Evolutionary conservation across 2,888 invertebrate genomes (phyloP).

Genomic region (Cepaea hortensis): DNA sequence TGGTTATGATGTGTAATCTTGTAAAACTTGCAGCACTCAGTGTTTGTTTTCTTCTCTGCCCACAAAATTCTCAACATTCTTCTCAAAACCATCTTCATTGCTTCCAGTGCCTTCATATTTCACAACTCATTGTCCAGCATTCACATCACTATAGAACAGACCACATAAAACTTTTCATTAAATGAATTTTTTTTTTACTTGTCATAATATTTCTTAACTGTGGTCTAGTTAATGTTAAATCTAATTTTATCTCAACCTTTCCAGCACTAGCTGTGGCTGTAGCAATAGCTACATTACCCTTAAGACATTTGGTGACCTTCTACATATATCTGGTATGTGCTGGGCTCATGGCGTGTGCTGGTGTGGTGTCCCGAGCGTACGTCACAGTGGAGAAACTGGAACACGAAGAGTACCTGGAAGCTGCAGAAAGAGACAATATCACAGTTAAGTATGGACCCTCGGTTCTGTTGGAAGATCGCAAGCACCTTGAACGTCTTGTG

Average conservation of each 20-base stretch:
- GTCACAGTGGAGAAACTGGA: conserved; percentile 75
- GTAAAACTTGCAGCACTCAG: too few relatives aligned
- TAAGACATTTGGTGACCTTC: conserved; percentile 77
- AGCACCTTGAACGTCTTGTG: conserved; percentile 70
- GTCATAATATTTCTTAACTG: too few relatives aligned
- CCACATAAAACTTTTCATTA: too few relatives aligned
- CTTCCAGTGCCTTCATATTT: too few relatives aligned
- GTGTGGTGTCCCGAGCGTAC: conserved; percentile 38
- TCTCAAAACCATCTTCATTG: too few relatives aligned
- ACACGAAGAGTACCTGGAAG: conserved; percentile 59
- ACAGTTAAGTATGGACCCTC: conserved; percentile 52
- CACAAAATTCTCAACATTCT: too few relatives aligned
- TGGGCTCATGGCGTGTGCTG: conserved; percentile 69
- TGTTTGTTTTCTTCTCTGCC: too few relatives aligned
- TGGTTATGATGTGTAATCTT: too few relatives aligned
- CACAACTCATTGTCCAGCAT: too few relatives aligned
- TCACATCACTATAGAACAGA: too few relatives aligned
- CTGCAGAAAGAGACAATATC: conserved; percentile 48
- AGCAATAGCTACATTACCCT: conserved; percentile 77
- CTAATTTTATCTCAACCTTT: conserved; percentile 40
- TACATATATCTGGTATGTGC: conserved; percentile 78
- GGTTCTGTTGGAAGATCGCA: conserved; percentile 62
- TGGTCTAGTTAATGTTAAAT: too few relatives aligned
- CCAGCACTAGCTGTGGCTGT: conserved; percentile 78
- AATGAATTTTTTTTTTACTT: too few relatives aligned